phyloP scores from a whole-genome alignment of 2,888 invertebrate genomes.

The Polylopha cassiicola region DNA sequence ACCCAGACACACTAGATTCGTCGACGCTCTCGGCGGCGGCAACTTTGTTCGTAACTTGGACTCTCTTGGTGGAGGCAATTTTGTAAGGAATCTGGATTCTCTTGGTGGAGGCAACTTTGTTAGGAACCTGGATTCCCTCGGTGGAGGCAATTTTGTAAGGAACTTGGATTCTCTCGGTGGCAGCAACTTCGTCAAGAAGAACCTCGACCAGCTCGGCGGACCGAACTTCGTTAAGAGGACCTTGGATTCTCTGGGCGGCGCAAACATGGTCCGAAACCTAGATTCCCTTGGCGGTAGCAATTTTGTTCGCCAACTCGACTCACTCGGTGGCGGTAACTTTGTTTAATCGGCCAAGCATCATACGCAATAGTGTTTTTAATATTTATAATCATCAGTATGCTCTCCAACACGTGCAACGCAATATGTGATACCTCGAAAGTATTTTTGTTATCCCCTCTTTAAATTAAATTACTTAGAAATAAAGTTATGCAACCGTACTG shows the following conservation, averaged over 20 bases:
- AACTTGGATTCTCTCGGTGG: constrained; percentile 61
- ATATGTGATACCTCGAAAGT: constrained; percentile 44
- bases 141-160: constrained; percentile 61
- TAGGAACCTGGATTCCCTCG: constrained; percentile 38
- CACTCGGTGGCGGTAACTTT: constrained; percentile 61
- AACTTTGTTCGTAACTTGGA: constrained; percentile 62
- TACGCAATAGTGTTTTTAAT: constrained; percentile 1
- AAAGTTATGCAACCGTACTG: constrained; percentile 12
- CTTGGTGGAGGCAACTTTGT: constrained; percentile 53
- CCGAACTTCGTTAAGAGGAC: constrained; percentile 62
- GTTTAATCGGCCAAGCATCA: constrained; percentile 35
- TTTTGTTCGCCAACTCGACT: constrained; percentile 58
- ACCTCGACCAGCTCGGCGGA: constrained; percentile 62
- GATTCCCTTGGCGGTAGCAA: constrained; percentile 74
- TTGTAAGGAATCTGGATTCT: constrained; percentile 58
- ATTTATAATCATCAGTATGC: constrained; percentile 4
- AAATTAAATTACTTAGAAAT: constrained; percentile 18
- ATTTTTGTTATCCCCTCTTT: constrained; percentile 27
- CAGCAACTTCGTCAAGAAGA: constrained; percentile 62
- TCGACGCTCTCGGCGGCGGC: constrained; percentile 54
- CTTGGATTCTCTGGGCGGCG: constrained; percentile 63
- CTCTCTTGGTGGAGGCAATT: constrained; percentile 64
- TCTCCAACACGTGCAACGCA: constrained; percentile 33
- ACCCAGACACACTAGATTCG: constrained; percentile 32
- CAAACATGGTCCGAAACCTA: constrained; percentile 61